Conservation (phyloP, 2,888 invertebrate species). For the Hirudinaria manillensis region DNA sequence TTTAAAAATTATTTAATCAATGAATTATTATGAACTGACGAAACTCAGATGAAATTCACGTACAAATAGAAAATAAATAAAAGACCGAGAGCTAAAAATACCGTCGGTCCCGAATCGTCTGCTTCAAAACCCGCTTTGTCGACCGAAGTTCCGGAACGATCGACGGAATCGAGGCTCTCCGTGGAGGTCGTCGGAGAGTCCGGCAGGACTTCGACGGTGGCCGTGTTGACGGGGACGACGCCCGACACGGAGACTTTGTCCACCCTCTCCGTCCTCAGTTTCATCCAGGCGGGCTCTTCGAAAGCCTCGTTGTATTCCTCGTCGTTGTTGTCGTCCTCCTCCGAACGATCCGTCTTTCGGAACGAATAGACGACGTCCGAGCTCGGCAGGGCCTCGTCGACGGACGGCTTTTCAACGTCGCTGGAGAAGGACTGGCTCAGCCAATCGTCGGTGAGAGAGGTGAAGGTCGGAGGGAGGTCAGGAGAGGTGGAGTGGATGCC, state of each 20-base stretch:
- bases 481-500: too few relatives aligned
- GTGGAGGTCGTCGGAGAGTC: slow-evolving; percentile 18
- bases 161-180: slow-evolving; percentile 10
- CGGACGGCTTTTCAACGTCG: neutral
- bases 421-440: neutral
- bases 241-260: slow-evolving; percentile 1
- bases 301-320: neutral
- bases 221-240: neutral
- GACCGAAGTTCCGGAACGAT: neutral
- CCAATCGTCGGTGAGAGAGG: slow-evolving; percentile 8
- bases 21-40: too few relatives aligned
- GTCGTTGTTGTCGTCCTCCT: too few relatives aligned
- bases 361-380: too few relatives aligned
- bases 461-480: neutral
- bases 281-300: slow-evolving; percentile 22
- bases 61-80: too few relatives aligned
- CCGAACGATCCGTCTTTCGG: too few relatives aligned
- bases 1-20: too few relatives aligned
- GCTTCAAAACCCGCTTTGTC: neutral
- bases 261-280: slow-evolving; percentile 3
- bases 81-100: neutral
- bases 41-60: too few relatives aligned
- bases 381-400: neutral
- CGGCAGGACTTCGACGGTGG: slow-evolving; percentile 14
- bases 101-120: neutral